These are phyloP conservation scores for silkworm (Bombyx mori) DNA, from an alignment of 1,140 invertebrate genomes.

Conservation along the genomic window ASM3026992v2 NC_085125.1:13411501-13412000, in stretches of 20 bases:
- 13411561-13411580: conserved; percentile 64
- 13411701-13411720: conserved; percentile 62
- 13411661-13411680: conserved; percentile 78
- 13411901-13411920: conserved; percentile 68
- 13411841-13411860: conserved; percentile 70
- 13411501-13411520: conserved; percentile 79
- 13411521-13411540: conserved; percentile 75
- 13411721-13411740: conserved; percentile 68
- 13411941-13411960: conserved; percentile 72
- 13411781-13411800: conserved; percentile 85
- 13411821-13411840: conserved; percentile 67
- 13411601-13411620: conserved; percentile 76
- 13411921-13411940: conserved; percentile 65
- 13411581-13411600: conserved; percentile 74
- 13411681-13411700: conserved; percentile 63
- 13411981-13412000: conserved; percentile 71
- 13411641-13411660: conserved; percentile 75
- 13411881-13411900: conserved; percentile 68
- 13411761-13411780: conserved; percentile 81
- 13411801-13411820: conserved; percentile 82
- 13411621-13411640: conserved; percentile 76
- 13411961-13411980: conserved; percentile 72
- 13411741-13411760: conserved; percentile 70
- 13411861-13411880: conserved; percentile 74
- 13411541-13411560: conserved; percentile 68